Evolutionary conservation across 2,113 vertebrate genomes (phyloP), one percentile per base, ranked within the genome.

Genomic region (Chaetura pelagica): DNA sequence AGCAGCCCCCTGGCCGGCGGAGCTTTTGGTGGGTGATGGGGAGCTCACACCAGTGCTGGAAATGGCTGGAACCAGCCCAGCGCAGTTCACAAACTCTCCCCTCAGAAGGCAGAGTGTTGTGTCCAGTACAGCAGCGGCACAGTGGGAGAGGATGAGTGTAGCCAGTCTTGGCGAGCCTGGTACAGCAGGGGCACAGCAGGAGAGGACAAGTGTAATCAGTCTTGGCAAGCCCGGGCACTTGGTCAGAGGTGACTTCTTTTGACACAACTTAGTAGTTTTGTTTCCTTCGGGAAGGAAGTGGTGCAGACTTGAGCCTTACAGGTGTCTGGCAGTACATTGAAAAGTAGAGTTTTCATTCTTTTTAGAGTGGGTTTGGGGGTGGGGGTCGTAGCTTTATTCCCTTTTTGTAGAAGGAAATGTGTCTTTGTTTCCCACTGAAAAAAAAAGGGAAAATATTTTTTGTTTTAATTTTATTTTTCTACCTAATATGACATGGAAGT

Each of bases 141-240:
- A n/a, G n/a, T n/a, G n/a, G 40, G 40, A 42, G 40, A 42, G 40
- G 40, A 42, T 12, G 11, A 42, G 40, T 12, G 14, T 14, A 12
- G 40, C 13, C 40, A 7, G 27, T 40, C 27, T 17, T 6, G 32
- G 23, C 0, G 1, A 40, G 23, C 55, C 34, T 14, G 21, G 17
- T n/a, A n/a, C n/a, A n/a, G n/a, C n/a, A n/a, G n/a, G n/a, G n/a
- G n/a, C n/a, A n/a, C n/a, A 42, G 40, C 40, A 12, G 40, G 40
- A 42, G 40, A 42, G 40, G 40, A 42, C 40, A 14, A 42, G 40
- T 12, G 14, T 14, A 12, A 12, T 42, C 40, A 7, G 27, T 40
- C 27, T 17, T 6, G 32, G 23, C 0, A 1, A 40, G 23, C 55
- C 34, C 11, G 21, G 17, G 4, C 8, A 1, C 15, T 44, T 54